Percentiles rank a stretch among this genome's conserved stretches.
These are phyloP conservation scores for Sterna hirundo DNA, from an alignment of 2,113 vertebrate genomes.

Conservation along the genomic window DNA sequence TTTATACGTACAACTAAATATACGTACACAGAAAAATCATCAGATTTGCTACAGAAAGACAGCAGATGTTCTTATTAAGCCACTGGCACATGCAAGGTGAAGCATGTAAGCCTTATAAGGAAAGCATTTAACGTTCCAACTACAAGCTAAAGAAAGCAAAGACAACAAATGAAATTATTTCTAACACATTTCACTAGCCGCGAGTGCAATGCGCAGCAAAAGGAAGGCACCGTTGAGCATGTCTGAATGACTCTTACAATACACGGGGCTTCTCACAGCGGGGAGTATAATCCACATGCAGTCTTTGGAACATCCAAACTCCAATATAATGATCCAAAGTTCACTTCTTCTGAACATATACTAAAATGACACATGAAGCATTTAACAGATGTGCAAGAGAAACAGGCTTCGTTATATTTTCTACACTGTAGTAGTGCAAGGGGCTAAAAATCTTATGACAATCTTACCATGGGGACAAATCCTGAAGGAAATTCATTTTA, in stretches of 20 bases:
- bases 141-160: conserved; percentile 37
- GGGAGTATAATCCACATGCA: not conserved
- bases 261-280: not conserved
- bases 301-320: not conserved
- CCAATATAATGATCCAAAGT: not conserved
- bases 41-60: conserved; percentile 44
- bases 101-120: conserved; percentile 55
- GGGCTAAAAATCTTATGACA: not conserved
- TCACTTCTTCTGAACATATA: not conserved
- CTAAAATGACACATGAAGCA: not conserved
- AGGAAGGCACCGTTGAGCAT: not conserved
- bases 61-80: conserved; percentile 73
- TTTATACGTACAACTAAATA: conserved; percentile 61
- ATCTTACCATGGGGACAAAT: not conserved
- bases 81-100: conserved; percentile 59
- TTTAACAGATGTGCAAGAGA: conserved; percentile 3
- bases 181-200: conserved; percentile 43
- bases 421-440: not conserved
- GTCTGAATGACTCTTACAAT: not conserved
- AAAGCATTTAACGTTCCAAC: conserved; percentile 22
- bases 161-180: conserved; percentile 46
- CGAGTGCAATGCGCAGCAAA: not conserved
- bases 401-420: not conserved
- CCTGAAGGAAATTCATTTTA: not conserved
- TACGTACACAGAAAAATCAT: conserved; percentile 55